Percentiles rank a stretch among this genome's conserved stretches.
phyloP scores from a whole-genome alignment of 2,888 invertebrate genomes.

The Drosophila testacea region DNA sequence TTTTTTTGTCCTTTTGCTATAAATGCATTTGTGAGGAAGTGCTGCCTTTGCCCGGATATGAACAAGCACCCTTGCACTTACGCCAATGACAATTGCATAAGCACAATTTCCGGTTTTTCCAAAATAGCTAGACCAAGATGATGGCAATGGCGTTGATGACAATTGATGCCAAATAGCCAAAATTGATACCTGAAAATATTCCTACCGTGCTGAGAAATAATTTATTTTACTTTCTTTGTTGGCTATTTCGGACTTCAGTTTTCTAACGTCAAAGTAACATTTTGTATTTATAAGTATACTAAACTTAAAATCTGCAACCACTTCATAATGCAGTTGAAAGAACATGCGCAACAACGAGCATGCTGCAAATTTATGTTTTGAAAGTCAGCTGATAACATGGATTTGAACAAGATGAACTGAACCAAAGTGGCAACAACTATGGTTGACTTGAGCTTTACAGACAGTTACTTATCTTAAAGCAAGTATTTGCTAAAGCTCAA shows the following conservation, averaged over 20 bases:
- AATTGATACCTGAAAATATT: neutral
- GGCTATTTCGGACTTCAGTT: too few relatives aligned
- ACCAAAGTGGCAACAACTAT: constrained; percentile 1
- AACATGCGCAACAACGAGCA: neutral
- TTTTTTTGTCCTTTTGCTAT: constrained; percentile 6
- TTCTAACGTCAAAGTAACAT: too few relatives aligned
- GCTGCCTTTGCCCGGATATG: constrained; percentile 43
- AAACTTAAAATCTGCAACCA: too few relatives aligned
- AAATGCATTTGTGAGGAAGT: constrained; percentile 29
- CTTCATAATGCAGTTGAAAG: too few relatives aligned
- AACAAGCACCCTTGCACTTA: constrained; percentile 39
- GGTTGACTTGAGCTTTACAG: neutral
- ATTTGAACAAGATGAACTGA: neutral
- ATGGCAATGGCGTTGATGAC: neutral
- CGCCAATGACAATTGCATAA: constrained; percentile 67
- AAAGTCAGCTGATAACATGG: neutral
- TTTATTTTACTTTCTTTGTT: constrained; percentile 20
- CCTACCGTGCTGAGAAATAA: neutral
- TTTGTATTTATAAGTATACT: too few relatives aligned
- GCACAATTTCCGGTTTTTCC: constrained; percentile 69
- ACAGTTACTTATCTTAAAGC: constrained; percentile 36
- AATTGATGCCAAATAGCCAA: neutral
- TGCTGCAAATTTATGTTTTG: constrained; percentile 3
- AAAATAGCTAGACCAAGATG: constrained; percentile 25
- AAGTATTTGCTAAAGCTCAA: constrained; percentile 54